These are phyloP conservation scores for Hemichromis elongatus DNA, from an alignment of 2,113 vertebrate species.

Conservation along the genomic window DNA sequence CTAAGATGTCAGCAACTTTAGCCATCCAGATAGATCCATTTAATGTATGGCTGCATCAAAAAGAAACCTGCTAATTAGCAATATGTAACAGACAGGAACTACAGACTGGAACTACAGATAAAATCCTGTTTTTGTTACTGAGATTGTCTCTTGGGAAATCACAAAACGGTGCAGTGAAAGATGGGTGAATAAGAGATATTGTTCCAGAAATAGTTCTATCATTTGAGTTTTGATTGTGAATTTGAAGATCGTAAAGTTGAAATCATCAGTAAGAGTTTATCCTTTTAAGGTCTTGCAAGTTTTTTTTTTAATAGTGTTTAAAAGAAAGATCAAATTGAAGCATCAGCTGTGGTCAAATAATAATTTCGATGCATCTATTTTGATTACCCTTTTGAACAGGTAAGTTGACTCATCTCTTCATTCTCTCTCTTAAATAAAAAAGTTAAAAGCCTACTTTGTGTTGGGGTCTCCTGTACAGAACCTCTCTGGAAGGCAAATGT, in stretches of 20 bases:
- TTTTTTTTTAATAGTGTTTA: not conserved
- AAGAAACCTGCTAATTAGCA: not conserved
- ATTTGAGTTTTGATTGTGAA: not conserved
- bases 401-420: not conserved
- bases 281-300: not conserved
- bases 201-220: not conserved
- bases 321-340: not conserved
- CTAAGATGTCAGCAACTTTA: not conserved
- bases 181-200: not conserved
- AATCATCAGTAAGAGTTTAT: not conserved
- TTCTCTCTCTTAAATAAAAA: not conserved
- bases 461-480: not conserved
- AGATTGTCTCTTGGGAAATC: not conserved
- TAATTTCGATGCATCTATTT: not conserved
- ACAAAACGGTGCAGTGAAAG: not conserved
- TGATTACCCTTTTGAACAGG: not conserved
- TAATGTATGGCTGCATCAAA: not conserved
- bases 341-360: not conserved
- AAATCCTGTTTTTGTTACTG: not conserved
- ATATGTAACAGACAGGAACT: not conserved
- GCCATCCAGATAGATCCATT: not conserved
- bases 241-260: not conserved
- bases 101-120: not conserved
- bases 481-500: not conserved
- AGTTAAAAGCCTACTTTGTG: not conserved